These are phyloP conservation scores for Hymenopus coronatus DNA, from an alignment of 2,888 invertebrate species.

Conservation along the genomic window DNA sequence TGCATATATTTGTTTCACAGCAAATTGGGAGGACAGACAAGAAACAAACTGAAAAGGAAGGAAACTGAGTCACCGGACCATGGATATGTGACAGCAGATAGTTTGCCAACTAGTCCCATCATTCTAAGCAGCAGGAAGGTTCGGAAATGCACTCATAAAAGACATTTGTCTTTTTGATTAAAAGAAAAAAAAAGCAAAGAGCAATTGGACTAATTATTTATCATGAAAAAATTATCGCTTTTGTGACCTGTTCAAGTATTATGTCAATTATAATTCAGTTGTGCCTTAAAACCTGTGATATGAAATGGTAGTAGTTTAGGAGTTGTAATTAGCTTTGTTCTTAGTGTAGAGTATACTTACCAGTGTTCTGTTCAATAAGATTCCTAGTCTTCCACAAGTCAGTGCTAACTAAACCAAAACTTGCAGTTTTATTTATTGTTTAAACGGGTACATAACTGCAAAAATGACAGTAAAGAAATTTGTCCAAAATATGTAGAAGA, in stretches of 20 bases:
- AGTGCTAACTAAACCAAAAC: not conserved
- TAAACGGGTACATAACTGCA: not conserved
- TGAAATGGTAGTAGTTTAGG: not conserved
- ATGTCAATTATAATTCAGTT: not conserved
- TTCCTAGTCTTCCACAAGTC: not conserved
- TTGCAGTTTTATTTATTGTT: not conserved
- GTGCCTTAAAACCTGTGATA: not conserved
- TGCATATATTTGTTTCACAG: not conserved
- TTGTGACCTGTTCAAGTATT: not conserved
- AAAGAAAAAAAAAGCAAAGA: no score
- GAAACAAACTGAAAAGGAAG: slow-evolving; percentile 8
- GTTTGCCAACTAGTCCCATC: slow-evolving; percentile 18
- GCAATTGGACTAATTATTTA: not conserved
- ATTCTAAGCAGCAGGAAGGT: not conserved
- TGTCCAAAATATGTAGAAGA: not conserved
- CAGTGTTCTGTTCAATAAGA: not conserved
- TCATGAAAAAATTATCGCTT: not conserved
- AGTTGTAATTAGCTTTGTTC: not conserved
- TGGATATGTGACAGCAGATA: slow-evolving; percentile 25
- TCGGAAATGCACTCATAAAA: not conserved
- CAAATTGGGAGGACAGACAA: not conserved
- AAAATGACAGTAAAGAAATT: not conserved
- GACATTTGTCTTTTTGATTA: not conserved
- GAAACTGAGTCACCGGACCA: slow-evolving; percentile 27
- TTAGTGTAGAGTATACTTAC: not conserved